Percentiles rank a stretch among this genome's conserved stretches.
Evolutionary conservation across 2,113 vertebrate genomes (phyloP).

Genomic region (Vulpes lagopus): DNA sequence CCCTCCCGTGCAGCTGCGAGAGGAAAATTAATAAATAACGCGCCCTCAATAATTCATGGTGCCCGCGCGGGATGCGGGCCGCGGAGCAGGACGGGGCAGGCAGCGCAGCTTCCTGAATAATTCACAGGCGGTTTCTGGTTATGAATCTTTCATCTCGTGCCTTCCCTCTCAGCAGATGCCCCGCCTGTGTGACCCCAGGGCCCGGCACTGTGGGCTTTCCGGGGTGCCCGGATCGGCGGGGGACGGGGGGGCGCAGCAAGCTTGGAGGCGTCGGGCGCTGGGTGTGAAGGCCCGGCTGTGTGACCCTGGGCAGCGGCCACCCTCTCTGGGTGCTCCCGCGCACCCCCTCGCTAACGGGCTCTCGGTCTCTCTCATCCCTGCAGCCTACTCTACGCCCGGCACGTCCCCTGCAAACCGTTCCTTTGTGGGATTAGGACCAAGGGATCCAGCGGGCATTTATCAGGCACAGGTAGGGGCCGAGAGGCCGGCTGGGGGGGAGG

Average conservation of each 20-base stretch:
- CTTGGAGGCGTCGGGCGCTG: background rate
- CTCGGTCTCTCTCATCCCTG: constrained; percentile 87
- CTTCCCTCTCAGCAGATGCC: background rate
- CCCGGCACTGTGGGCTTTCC: background rate
- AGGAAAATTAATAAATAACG: constrained; percentile 4
- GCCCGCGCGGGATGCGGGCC: rapidly evolving
- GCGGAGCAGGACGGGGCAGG: background rate
- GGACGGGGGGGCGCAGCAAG: background rate
- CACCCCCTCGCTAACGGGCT: constrained; percentile 83
- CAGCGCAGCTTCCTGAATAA: background rate
- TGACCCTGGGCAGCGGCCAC: constrained; percentile 62
- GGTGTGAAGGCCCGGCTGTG: constrained; percentile 21
- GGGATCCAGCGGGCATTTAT: constrained; percentile 96
- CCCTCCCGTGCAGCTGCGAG: background rate
- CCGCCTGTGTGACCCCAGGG: background rate
- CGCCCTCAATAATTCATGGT: background rate
- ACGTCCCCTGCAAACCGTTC: constrained; percentile 96
- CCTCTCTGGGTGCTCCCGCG: constrained; percentile 51
- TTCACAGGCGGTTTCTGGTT: background rate
- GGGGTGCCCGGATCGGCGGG: background rate
- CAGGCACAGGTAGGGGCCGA: constrained; percentile 95
- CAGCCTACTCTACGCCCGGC: constrained; percentile 96
- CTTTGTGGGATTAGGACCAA: constrained; percentile 96
- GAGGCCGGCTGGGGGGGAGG: constrained; percentile 80
- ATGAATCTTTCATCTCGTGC: background rate